phyloP scores from a whole-genome alignment of 1,140 invertebrate species.

The Drosophila santomea region DNA sequence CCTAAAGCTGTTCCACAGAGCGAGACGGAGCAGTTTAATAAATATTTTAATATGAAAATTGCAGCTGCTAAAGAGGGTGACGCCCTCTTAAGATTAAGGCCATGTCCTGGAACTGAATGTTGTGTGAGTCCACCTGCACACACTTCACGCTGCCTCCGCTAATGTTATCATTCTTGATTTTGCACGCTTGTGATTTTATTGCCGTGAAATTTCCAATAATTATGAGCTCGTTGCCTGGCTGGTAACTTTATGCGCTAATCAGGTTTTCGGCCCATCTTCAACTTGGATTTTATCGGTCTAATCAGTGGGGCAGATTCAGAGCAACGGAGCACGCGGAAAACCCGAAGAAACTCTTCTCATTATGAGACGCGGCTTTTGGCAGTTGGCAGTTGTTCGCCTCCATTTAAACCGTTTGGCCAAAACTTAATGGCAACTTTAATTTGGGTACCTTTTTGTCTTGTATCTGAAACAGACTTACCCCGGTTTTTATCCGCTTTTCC shows the following conservation, averaged over 20 bases:
- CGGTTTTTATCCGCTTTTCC: background rate
- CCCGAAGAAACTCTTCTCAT: conserved; percentile 45
- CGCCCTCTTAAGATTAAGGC: conserved; percentile 52
- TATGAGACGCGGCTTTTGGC: conserved; percentile 49
- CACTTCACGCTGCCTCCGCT: conserved; percentile 11
- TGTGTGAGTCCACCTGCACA: conserved; percentile 59
- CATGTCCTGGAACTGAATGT: conserved; percentile 42
- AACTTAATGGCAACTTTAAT: conserved; percentile 70
- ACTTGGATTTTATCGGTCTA: conserved; percentile 40
- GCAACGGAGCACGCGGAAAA: background rate
- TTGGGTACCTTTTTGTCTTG: conserved; percentile 22
- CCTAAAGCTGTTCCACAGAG: conserved; percentile 8
- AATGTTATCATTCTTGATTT: conserved; percentile 76
- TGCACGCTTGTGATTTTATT: conserved; percentile 82
- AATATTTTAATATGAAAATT: conserved; percentile 74
- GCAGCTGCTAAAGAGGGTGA: conserved; percentile 63
- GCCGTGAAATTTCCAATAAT: conserved; percentile 83
- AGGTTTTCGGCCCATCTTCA: conserved; percentile 18
- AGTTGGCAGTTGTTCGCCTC: conserved; percentile 40
- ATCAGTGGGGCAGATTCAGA: conserved; percentile 14
- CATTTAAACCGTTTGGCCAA: conserved; percentile 47
- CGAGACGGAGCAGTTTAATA: conserved; percentile 45
- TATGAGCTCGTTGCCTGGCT: conserved; percentile 38
- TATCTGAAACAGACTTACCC: background rate
- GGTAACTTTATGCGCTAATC: conserved; percentile 25